A percentile compares a stretch with the other conserved stretches of the same genome.
These are phyloP conservation scores for Hypotaenidia philippensis DNA, from an alignment of 2,797 vertebrate genomes.

Conservation along the genomic window DNA sequence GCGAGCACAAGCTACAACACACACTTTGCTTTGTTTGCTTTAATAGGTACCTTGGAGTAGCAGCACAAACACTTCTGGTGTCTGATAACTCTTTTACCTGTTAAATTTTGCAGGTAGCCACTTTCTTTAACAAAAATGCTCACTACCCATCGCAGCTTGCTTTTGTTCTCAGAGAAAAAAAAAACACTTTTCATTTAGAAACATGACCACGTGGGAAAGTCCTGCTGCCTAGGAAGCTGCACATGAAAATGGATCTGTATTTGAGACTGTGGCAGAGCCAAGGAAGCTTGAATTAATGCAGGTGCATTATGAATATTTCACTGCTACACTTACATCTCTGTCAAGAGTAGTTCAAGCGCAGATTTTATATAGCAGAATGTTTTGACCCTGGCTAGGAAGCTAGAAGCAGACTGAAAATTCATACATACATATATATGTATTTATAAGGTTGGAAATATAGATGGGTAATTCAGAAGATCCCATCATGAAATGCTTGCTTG, in stretches of 20 bases:
- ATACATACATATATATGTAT: not conserved
- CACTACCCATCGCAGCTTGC: not conserved
- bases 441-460: not conserved
- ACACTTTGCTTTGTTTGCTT: not conserved
- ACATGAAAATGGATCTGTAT: not conserved
- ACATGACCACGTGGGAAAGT: not conserved
- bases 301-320: not conserved
- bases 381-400: not conserved
- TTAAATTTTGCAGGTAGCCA: not conserved
- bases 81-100: not conserved
- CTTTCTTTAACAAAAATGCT: not conserved
- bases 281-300: conserved; percentile 18
- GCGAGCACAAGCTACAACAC: not conserved
- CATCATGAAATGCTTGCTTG: not conserved
- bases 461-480: not conserved
- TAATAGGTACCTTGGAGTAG: not conserved
- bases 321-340: not conserved
- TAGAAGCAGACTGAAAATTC: not conserved
- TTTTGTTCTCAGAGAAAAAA: not conserved
- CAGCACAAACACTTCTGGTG: not conserved
- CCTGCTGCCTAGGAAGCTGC: not conserved
- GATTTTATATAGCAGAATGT: not conserved
- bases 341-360: conserved; percentile 16
- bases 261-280: not conserved
- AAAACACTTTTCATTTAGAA: not conserved